Evolutionary conservation across 2,888 invertebrate genomes (phyloP).

Genomic region (Acleris literana): DNA sequence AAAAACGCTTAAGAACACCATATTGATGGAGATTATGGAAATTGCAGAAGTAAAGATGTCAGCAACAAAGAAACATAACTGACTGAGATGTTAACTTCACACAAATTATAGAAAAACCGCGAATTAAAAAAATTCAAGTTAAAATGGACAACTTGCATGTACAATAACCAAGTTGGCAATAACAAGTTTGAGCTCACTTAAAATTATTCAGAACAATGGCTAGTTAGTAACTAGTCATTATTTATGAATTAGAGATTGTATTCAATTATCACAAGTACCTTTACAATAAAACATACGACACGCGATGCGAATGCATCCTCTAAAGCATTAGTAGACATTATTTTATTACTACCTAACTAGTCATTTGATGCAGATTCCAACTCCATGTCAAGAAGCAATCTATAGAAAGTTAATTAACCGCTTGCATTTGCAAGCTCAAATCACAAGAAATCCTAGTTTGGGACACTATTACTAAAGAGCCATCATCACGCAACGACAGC

Average conservation of each 20-base stretch:
- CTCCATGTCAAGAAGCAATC: neutral
- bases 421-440: conserved; percentile 3
- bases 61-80: conserved; percentile 24
- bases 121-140: neutral
- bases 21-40: too few relatives aligned
- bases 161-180: conserved; percentile 40
- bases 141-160: too few relatives aligned
- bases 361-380: neutral
- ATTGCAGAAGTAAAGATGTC: conserved; percentile 9
- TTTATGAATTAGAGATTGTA: conserved; percentile 44
- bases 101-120: conserved; percentile 36
- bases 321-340: too few relatives aligned
- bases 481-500: conserved; percentile 16
- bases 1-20: too few relatives aligned
- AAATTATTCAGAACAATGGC: conserved; percentile 48
- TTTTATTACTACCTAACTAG: too few relatives aligned
- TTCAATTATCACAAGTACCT: neutral
- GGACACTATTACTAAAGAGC: conserved; percentile 9
- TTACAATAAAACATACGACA: conserved; percentile 1
- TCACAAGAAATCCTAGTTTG: conserved; percentile 2
- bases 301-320: neutral
- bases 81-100: conserved; percentile 35
- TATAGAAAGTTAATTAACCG: neutral
- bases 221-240: conserved; percentile 39
- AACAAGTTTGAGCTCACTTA: conserved; percentile 49